Evolutionary conservation across 2,113 vertebrate species (phyloP).

Genomic region (Gallinago undulata): DNA sequence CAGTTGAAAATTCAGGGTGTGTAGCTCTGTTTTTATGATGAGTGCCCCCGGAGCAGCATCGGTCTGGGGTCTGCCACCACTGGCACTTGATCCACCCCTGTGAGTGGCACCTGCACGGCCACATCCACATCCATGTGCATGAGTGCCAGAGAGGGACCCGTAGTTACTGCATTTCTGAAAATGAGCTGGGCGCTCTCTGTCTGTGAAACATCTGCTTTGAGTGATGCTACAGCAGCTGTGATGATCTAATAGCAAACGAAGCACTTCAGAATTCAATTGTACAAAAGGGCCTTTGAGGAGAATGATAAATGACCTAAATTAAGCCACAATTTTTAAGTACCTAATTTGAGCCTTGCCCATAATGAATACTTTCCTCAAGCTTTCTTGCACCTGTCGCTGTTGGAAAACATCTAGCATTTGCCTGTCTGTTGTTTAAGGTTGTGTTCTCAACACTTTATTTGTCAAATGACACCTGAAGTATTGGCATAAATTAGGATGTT

Average conservation of each 20-base stretch:
- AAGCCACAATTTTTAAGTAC: constrained; percentile 72
- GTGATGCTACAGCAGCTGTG: constrained; percentile 75
- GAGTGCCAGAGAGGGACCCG: constrained; percentile 55
- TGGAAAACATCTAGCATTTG: constrained; percentile 52
- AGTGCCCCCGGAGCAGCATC: background rate
- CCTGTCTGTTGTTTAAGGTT: constrained; percentile 37
- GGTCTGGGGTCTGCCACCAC: constrained; percentile 14
- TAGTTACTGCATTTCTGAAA: constrained; percentile 49
- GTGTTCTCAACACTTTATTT: constrained; percentile 30
- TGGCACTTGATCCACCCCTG: background rate
- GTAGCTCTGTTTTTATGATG: background rate
- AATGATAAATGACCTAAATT: constrained; percentile 82
- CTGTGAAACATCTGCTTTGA: constrained; percentile 78
- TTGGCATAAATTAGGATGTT: background rate
- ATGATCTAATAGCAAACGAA: constrained; percentile 75
- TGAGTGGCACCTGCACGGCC: constrained; percentile 54
- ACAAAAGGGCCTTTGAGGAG: constrained; percentile 75
- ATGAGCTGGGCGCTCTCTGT: constrained; percentile 46
- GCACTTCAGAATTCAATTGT: constrained; percentile 73
- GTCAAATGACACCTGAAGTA: constrained; percentile 2
- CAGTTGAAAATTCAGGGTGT: background rate
- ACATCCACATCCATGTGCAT: constrained; percentile 17
- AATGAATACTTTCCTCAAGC: constrained; percentile 68
- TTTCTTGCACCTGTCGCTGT: constrained; percentile 73
- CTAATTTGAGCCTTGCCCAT: constrained; percentile 71